Base-by-base conservation (phyloP, 2,888 invertebrate genomes). In the Pseudolycoriella hygida region DNA sequence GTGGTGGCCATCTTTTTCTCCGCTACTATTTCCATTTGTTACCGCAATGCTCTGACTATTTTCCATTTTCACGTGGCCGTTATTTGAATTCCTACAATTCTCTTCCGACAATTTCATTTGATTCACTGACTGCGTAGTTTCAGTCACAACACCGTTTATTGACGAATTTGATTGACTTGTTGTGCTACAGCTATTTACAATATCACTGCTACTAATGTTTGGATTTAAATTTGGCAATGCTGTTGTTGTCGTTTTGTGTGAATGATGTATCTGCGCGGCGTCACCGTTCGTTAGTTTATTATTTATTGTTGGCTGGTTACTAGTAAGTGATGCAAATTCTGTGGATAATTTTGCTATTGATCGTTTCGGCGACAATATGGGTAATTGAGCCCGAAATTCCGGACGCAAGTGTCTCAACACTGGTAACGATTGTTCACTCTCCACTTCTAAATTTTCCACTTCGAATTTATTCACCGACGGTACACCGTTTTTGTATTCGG, bases 331-430 rank as follows among this genome's bases (percentile, higher is more conserved):
- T 19, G 12, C 12, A 19, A 18, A 40, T 40, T 40, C 12, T 3
- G 10, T 38, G n/a, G 18, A 18, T 18, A 40, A 12, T 40, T 40
- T 45, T 5, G 12, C 34, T 15, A 40, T 41, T n/a, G 45, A 40
- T 15, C 41, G 40, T 40, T 77, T 77, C 18, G 77, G 73, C 31
- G 74, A 77, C 30, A 66, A 34, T 14, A 53, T 50, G 0, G 84
- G 80, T 51, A 89, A 64, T 58, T 88, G 88, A 1, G 87, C 86
- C 17, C 87, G 70, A 60, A 89, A 89, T 58, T 89, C 88, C 1
- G 87, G 84, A 57, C 86, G 71, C 49, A 89, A 65, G 64, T 87
- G 86, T 61, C 86, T 73, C 50, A 89, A 62, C 12, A 89, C 88
- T 2, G 88, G 88, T 50, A 88, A 66, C 57, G 57, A 43, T 59